phyloP scores from a whole-genome alignment of 2,888 invertebrate genomes.

The Drosophila acutilabella region DNA sequence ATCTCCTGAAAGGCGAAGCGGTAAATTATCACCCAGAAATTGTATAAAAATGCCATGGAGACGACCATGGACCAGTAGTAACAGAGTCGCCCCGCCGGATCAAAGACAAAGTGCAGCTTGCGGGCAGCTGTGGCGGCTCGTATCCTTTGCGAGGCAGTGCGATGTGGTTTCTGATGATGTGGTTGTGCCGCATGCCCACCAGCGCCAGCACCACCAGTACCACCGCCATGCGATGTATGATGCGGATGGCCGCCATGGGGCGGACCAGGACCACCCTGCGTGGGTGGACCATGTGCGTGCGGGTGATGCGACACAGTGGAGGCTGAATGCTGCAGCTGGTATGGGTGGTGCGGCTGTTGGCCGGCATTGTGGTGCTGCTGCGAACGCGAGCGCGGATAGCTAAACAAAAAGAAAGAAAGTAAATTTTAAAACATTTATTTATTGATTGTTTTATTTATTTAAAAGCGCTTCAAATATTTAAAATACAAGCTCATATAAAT shows the following conservation, averaged over 20 bases:
- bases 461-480: too few species aligned
- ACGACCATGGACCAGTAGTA: slow-evolving; percentile 99
- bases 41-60: slow-evolving; percentile 97
- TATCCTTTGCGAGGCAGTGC: slow-evolving; percentile 83
- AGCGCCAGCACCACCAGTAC: slow-evolving; percentile 25
- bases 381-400: slow-evolving; percentile 80
- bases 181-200: slow-evolving; percentile 42
- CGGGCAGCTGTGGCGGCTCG: slow-evolving; percentile 83
- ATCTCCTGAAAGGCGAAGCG: slow-evolving; percentile 99
- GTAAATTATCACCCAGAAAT: slow-evolving; percentile 99
- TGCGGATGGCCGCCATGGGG: slow-evolving; percentile 69
- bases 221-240: slow-evolving; percentile 61
- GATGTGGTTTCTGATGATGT: slow-evolving; percentile 77
- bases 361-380: slow-evolving; percentile 70
- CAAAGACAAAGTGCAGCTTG: slow-evolving; percentile 98
- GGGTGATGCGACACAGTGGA: slow-evolving; percentile 76
- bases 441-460: neutral
- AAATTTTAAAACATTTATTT: neutral
- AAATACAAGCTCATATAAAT: too few species aligned
- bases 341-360: slow-evolving; percentile 65
- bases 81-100: slow-evolving; percentile 97
- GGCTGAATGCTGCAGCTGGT: slow-evolving; percentile 76
- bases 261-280: slow-evolving; percentile 61
- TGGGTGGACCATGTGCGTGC: slow-evolving; percentile 68
- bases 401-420: slow-evolving; percentile 14